Evolutionary conservation across 1,140 invertebrate genomes (phyloP).

Genomic region (Diprion similis): DNA sequence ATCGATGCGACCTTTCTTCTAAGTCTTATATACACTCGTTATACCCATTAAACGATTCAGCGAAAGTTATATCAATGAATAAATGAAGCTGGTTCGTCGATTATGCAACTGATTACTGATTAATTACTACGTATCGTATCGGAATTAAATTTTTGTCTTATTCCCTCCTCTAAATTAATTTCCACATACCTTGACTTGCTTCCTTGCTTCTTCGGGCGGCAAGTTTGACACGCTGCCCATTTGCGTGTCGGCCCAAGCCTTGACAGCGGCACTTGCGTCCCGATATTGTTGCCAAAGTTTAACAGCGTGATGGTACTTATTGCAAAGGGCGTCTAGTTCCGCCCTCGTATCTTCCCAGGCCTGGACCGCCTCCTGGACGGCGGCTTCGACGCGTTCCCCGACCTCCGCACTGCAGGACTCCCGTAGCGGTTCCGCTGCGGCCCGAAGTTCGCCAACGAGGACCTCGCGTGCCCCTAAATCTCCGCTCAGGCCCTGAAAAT

Average conservation of each 20-base stretch:
- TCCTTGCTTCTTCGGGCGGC: constrained; percentile 66
- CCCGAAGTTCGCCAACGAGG: constrained; percentile 72
- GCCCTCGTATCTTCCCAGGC: constrained; percentile 78
- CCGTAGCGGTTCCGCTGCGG: constrained; percentile 73
- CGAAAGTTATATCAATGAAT: too few species aligned
- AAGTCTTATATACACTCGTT: too few species aligned
- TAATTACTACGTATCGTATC: not conserved
- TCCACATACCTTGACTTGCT: constrained; percentile 70
- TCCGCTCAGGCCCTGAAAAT: constrained; percentile 65
- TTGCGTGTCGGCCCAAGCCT: constrained; percentile 74
- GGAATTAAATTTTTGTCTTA: not conserved
- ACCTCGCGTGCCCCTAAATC: constrained; percentile 73
- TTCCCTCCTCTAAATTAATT: too few species aligned
- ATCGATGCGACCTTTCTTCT: too few species aligned
- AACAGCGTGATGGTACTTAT: constrained; percentile 76
- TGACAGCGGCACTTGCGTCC: constrained; percentile 76
- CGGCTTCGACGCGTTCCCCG: constrained; percentile 71
- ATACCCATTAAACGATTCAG: too few species aligned
- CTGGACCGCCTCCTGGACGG: constrained; percentile 76
- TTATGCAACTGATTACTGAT: too few species aligned
- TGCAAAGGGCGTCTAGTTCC: constrained; percentile 75
- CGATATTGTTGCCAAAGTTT: constrained; percentile 79
- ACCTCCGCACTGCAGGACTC: constrained; percentile 73
- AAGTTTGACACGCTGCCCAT: constrained; percentile 69
- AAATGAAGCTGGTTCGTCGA: too few species aligned